Evolutionary conservation across 2,888 invertebrate species (phyloP).

Genomic region (Cyrtodaria siliqua): DNA sequence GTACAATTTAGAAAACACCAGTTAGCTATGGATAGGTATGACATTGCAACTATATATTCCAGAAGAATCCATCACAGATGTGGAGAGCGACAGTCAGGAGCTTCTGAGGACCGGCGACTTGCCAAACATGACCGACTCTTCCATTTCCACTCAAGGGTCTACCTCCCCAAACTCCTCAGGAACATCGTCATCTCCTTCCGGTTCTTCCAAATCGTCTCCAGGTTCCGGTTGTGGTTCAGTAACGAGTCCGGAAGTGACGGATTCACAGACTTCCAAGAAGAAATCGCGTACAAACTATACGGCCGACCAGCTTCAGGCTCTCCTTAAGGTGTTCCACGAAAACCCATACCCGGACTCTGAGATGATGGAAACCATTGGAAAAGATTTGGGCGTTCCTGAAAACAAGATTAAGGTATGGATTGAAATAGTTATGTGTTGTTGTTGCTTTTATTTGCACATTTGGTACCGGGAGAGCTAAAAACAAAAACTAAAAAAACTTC

Average conservation of each 20-base stretch:
- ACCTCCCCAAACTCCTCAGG: conserved; percentile 56
- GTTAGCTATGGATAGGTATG: no score
- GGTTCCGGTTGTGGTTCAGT: conserved; percentile 33
- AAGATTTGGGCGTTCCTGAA: conserved; percentile 69
- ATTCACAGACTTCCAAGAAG: conserved; percentile 55
- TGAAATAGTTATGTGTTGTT: no score
- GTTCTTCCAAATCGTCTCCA: conserved; percentile 46
- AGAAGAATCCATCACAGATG: neutral
- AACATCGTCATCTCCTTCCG: conserved; percentile 49
- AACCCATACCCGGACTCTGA: conserved; percentile 74
- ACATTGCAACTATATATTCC: no score
- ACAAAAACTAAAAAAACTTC: no score
- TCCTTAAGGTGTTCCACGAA: conserved; percentile 72
- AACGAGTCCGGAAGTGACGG: conserved; percentile 49
- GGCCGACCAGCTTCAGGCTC: conserved; percentile 66
- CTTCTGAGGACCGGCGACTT: conserved; percentile 38
- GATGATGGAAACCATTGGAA: conserved; percentile 68
- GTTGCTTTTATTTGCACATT: no score
- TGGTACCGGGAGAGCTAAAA: no score
- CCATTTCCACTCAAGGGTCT: conserved; percentile 64
- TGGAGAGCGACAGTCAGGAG: conserved; percentile 52
- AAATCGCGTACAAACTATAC: conserved; percentile 73
- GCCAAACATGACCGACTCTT: conserved; percentile 63
- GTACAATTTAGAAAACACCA: no score
- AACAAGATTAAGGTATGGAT: conserved; percentile 73